Percentiles rank a stretch among this genome's conserved stretches.
These are phyloP conservation scores for Synanthedon andrenaeformis DNA, from an alignment of 2,888 invertebrate genomes.

Conservation along the genomic window DNA sequence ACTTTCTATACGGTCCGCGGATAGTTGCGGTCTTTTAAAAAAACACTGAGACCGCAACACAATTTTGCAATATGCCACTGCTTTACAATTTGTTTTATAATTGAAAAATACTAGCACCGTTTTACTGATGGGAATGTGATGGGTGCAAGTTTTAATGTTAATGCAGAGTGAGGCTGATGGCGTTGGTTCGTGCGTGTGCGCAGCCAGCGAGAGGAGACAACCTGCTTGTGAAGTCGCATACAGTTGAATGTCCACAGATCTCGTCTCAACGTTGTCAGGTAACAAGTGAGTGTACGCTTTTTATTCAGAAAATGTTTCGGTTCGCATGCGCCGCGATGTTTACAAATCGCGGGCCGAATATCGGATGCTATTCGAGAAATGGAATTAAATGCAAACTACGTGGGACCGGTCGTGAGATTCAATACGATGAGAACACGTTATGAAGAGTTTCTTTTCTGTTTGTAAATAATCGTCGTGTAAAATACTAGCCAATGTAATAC, in stretches of 20 bases:
- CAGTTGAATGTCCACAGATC: slow-evolving; percentile 39
- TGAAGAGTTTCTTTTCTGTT: too few relatives aligned
- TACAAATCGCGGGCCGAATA: slow-evolving; percentile 9
- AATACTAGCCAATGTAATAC: too few relatives aligned
- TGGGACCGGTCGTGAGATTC: too few relatives aligned
- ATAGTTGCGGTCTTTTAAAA: slow-evolving; percentile 20
- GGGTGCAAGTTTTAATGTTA: too few relatives aligned
- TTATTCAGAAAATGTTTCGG: slow-evolving; percentile 33
- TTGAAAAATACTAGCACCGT: slow-evolving; percentile 41
- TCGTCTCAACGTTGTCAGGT: slow-evolving; percentile 35
- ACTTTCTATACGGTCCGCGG: slow-evolving; percentile 38
- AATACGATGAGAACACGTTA: too few relatives aligned
- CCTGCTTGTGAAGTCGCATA: slow-evolving; percentile 44
- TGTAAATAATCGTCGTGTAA: too few relatives aligned
- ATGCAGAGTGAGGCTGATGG: background rate
- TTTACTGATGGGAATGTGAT: background rate
- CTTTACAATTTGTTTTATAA: slow-evolving; percentile 32
- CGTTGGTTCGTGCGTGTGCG: slow-evolving; percentile 8
- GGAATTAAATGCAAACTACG: too few relatives aligned
- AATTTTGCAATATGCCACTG: slow-evolving; percentile 35
- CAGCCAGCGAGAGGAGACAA: slow-evolving; percentile 25
- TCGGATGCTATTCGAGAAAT: background rate
- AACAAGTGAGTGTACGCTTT: slow-evolving; percentile 39
- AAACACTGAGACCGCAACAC: slow-evolving; percentile 33
- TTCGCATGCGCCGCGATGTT: slow-evolving; percentile 11